phyloP scores from a whole-genome alignment of 2,888 invertebrate species.

The Pediacus dermestoides region DNA sequence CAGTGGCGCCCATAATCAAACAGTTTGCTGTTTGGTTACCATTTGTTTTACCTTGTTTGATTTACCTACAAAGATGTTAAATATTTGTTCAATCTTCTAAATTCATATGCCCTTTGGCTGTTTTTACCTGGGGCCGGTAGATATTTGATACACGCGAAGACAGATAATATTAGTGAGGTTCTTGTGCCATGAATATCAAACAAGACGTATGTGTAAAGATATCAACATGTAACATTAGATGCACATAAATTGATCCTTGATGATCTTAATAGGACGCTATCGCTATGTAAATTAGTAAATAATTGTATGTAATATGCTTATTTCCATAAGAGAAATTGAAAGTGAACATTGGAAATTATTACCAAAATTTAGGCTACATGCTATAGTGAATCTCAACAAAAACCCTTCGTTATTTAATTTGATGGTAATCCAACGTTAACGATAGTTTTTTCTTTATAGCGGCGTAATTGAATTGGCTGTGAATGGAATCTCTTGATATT shows the following conservation, averaged over 20 bases:
- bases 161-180: background rate
- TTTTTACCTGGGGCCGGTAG: background rate
- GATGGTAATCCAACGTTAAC: too few species aligned
- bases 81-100: conserved; percentile 29
- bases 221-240: too few species aligned
- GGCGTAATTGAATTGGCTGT: too few species aligned
- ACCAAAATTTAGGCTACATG: too few species aligned
- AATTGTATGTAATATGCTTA: too few species aligned
- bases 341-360: too few species aligned
- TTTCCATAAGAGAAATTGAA: conserved; percentile 4
- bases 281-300: conserved; percentile 5
- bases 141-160: conserved; percentile 3
- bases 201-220: too few species aligned
- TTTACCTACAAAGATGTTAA: conserved; percentile 27
- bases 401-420: too few species aligned
- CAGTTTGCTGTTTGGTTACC: conserved; percentile 33
- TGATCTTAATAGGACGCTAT: background rate
- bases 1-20: conserved; percentile 35
- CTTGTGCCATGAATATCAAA: background rate
- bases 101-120: conserved; percentile 5
- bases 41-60: conserved; percentile 32
- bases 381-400: too few species aligned
- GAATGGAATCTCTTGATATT: too few species aligned
- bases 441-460: too few species aligned
- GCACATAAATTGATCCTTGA: background rate